Evolutionary conservation across 2,797 vertebrate species (phyloP).

Genomic region (Chrysocyon brachyurus): DNA sequence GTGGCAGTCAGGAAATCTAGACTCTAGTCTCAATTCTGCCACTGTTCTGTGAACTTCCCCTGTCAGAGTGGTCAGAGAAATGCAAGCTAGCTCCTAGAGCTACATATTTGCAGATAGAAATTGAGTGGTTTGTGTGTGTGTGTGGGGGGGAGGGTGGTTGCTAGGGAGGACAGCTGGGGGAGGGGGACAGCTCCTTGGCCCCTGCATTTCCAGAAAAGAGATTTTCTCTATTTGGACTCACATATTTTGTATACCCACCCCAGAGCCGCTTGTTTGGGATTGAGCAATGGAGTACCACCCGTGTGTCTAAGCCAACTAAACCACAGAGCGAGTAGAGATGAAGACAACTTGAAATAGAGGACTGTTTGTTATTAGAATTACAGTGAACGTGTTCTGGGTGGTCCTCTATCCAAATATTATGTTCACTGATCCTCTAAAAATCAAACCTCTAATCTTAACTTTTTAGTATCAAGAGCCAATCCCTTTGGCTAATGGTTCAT

Average conservation of each 20-base stretch:
- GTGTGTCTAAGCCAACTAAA: background rate
- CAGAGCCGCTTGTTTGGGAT: background rate
- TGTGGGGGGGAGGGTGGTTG: background rate
- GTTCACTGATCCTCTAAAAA: background rate
- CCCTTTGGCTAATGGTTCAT: background rate
- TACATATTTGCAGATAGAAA: background rate
- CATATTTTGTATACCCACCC: background rate
- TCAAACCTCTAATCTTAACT: background rate
- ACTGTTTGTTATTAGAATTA: background rate
- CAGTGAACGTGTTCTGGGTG: background rate
- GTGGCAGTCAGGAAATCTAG: background rate
- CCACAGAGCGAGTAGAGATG: accelerated
- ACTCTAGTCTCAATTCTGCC: background rate
- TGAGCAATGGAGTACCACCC: background rate
- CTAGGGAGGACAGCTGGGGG: too few species aligned
- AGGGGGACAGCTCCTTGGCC: background rate
- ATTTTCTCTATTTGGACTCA: background rate
- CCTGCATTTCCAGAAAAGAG: background rate
- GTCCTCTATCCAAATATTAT: background rate
- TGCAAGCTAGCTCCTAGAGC: background rate
- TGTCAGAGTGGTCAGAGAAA: background rate
- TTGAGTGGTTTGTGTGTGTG: too few species aligned
- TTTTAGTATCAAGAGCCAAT: background rate
- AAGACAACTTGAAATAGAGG: background rate
- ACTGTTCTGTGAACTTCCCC: background rate